Conservation (phyloP, 92 coral and sea anemone genomes). For the Micromussa lordhowensis region DNA sequence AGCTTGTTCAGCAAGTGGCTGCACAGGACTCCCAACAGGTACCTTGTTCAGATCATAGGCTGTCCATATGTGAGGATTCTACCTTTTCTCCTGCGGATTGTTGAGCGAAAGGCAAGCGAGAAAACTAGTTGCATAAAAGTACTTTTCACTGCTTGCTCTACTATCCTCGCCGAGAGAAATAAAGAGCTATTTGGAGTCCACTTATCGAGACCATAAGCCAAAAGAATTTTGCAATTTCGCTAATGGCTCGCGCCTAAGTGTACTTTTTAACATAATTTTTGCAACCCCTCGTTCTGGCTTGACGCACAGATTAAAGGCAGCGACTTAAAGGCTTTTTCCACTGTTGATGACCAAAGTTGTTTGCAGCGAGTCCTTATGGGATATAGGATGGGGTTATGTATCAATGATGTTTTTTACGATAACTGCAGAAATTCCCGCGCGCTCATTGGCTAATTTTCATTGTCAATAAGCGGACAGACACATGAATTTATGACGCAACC, state of each 20-base stretch:
- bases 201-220: background rate
- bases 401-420: too few species aligned
- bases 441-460: too few species aligned
- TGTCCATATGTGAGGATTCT: background rate
- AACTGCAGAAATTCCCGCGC: too few species aligned
- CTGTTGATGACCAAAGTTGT: background rate
- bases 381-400: too few species aligned
- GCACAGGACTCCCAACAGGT: conserved; percentile 54
- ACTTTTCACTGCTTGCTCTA: conserved; percentile 37
- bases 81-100: background rate
- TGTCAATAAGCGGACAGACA: too few species aligned
- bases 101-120: background rate
- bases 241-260: background rate
- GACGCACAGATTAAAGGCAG: background rate
- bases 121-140: background rate
- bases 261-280: background rate
- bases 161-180: too few species aligned
- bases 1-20: conserved; percentile 64
- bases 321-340: too few species aligned
- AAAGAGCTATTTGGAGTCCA: background rate
- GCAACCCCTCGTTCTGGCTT: background rate
- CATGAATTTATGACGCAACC: too few species aligned
- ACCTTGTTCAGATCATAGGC: background rate
- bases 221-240: background rate
- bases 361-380: background rate